These are phyloP conservation scores for Aphis gossypii DNA, from an alignment of 1,140 invertebrate species.

Conservation along the genomic window DNA sequence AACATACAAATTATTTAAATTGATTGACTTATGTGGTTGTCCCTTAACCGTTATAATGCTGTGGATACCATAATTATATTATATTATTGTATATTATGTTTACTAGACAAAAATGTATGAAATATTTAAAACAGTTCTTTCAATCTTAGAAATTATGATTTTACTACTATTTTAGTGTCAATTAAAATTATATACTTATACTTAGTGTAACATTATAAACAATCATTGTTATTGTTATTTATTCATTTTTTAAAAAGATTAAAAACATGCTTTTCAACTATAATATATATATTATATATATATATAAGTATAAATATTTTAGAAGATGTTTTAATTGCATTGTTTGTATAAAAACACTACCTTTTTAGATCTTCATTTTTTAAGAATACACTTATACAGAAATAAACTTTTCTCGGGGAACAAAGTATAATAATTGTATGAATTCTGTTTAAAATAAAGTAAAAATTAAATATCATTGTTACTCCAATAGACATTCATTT, in stretches of 20 bases:
- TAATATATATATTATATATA: not conserved
- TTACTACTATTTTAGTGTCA: not conserved
- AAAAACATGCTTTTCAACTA: not conserved
- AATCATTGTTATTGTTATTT: not conserved
- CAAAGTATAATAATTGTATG: not conserved
- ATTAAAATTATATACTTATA: not conserved
- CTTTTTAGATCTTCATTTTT: not conserved
- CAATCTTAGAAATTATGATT: not conserved
- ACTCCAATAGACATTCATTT: not conserved
- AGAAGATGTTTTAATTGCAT: not conserved
- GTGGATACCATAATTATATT: not conserved
- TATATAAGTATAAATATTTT: not conserved
- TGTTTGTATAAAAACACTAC: not conserved
- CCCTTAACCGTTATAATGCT: not conserved
- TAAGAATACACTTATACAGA: not conserved
- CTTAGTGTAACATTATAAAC: not conserved
- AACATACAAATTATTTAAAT: slow-evolving; percentile 28
- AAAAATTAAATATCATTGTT: slow-evolving; percentile 14
- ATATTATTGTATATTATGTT: not conserved
- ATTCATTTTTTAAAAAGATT: not conserved
- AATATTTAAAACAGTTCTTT: not conserved
- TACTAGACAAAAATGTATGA: not conserved
- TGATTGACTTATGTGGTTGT: not conserved
- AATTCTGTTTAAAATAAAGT: not conserved
- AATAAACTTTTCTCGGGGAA: not conserved